Base-by-base conservation (phyloP, 2,888 invertebrate species). In the Latrodectus hesperus region DNA sequence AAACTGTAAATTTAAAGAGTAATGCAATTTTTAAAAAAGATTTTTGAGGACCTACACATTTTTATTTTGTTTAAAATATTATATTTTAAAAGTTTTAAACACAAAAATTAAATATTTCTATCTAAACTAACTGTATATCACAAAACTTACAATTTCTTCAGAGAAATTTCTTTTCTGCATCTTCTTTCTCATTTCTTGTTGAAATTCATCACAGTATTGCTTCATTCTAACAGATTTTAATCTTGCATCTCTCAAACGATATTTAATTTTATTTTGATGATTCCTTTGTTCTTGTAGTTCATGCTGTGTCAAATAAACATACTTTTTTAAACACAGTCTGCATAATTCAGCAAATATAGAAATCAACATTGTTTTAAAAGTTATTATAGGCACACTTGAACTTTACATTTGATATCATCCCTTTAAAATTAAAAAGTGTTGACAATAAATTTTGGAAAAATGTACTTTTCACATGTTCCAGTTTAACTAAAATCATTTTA, bases 121-220 rank as follows among this genome's bases (percentile, higher is more conserved):
- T 38, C 2, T 6, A 38, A 38, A 6, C 38, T 4, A 38, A 38
- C 4, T 6, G 6, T 38, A 38, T 38, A 38, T 6, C 4, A 38
- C 38, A 38, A 38, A 9, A 70, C 74, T 75, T 72, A 88, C 88
- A 14, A 80, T 14, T 84, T 88, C 88, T 80, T 88, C 84, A 22
- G 74, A 14, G 72, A 51, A 80, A 70, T 84, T 84, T 67, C 84
- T 84, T 26, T 84, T 88, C 49, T 60, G 70, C 78, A 88, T 73
- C 52, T 84, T 84, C n/a, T 71, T 84, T 3, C 72, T 26, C 84
- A 88, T 84, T 73, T 76, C 53, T 26, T 64, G 16, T 9, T 82
- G 85, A 64, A 84, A 85, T 49, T 89, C 88, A 38, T 89, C 74
- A 74, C 64, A 85, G 51, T 85, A 85, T 5, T 85, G 82, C 17